Conservation (phyloP, 2,797 vertebrate species). For the Euthynnus affinis region DNA sequence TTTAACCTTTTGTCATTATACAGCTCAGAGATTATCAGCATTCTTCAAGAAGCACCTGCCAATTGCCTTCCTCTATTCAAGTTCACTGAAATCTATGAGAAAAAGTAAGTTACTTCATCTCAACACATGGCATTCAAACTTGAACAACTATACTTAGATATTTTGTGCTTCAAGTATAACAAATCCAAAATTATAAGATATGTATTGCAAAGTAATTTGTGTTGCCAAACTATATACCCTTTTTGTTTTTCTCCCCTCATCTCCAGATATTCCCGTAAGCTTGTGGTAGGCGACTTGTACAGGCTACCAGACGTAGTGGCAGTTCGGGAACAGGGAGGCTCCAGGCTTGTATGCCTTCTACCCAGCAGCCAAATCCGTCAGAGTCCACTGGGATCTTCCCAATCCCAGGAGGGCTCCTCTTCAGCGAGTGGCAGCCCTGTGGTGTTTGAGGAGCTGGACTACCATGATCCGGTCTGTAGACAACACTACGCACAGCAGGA, state of each 20-base stretch:
- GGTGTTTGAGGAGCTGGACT: conserved; percentile 97
- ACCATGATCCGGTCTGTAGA: conserved; percentile 95
- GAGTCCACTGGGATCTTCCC: conserved; percentile 94
- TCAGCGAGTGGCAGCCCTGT: conserved; percentile 94
- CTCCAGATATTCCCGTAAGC: conserved; percentile 92
- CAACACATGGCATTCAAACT: not conserved
- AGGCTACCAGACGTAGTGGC: conserved; percentile 91
- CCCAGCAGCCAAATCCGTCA: conserved; percentile 92
- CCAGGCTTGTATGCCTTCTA: conserved; percentile 93
- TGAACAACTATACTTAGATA: not conserved
- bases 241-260: not conserved
- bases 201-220: not conserved
- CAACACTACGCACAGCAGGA: conserved; percentile 90
- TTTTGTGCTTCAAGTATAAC: not conserved
- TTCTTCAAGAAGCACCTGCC: conserved; percentile 97
- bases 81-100: conserved; percentile 96
- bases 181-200: not conserved
- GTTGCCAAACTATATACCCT: not conserved
- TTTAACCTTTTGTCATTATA: conserved; percentile 34
- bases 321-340: conserved; percentile 92
- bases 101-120: conserved; percentile 87
- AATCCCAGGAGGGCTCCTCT: conserved; percentile 93
- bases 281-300: conserved; percentile 91
- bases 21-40: conserved; percentile 91
- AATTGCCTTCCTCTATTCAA: conserved; percentile 96